Conservation (phyloP, 2,797 vertebrate species). For the Mus minutoides region DNA sequence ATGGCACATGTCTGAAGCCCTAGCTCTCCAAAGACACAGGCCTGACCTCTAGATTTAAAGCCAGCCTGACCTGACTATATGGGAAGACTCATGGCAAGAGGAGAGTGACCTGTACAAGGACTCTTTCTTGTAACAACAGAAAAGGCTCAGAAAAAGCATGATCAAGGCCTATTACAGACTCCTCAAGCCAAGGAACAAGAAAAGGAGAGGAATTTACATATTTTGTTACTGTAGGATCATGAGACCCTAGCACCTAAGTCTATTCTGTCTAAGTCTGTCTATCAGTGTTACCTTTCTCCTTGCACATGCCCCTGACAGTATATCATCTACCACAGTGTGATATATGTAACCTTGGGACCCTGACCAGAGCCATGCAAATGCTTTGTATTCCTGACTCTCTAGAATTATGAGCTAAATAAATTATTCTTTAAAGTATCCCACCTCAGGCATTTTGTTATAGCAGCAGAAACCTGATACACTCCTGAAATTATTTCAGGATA, state of each 20-base stretch:
- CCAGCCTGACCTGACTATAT: not conserved
- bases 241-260: not conserved
- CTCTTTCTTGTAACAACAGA: not conserved
- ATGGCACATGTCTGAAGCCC: not conserved
- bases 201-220: not conserved
- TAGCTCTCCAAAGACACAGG: not conserved
- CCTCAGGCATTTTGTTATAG: not conserved
- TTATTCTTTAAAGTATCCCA: not conserved
- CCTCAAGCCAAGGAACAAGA: not conserved
- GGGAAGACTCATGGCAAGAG: not conserved
- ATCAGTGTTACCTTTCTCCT: not conserved
- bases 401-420: not conserved
- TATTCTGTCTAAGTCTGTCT: not conserved
- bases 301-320: not conserved
- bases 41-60: not conserved
- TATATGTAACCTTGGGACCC: not conserved
- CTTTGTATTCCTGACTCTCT: not conserved
- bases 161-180: not conserved
- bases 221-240: not conserved
- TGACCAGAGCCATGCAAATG: not conserved
- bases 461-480: not conserved
- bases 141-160: not conserved
- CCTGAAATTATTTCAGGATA: not conserved
- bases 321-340: not conserved
- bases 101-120: not conserved